Percentiles rank a stretch among this genome's conserved stretches.
Evolutionary conservation across 1,140 invertebrate species (phyloP).

Genomic region (Mercenaria mercenaria): DNA sequence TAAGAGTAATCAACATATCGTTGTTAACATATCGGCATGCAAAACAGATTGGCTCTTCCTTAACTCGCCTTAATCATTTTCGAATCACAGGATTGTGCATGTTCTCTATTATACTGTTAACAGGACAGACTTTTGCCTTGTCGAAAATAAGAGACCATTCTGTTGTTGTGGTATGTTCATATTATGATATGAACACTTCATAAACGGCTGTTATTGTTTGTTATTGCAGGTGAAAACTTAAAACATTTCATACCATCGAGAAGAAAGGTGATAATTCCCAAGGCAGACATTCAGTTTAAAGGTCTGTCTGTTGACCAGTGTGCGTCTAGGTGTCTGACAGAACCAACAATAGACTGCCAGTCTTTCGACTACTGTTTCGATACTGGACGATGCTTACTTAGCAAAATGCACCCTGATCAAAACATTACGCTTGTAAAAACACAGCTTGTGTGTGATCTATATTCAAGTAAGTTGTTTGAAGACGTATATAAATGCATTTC

Average conservation of each 20-base stretch:
- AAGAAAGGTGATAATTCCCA: slow-evolving; percentile 8
- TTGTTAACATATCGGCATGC: too few species aligned
- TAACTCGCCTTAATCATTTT: too few species aligned
- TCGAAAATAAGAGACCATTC: too few species aligned
- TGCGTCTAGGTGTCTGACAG: slow-evolving; percentile 53
- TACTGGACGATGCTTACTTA: slow-evolving; percentile 50
- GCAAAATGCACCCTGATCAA: slow-evolving; percentile 39
- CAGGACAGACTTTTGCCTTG: too few species aligned
- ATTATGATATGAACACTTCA: too few species aligned
- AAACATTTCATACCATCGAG: slow-evolving; percentile 38
- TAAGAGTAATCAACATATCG: too few species aligned
- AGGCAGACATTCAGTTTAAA: not conserved
- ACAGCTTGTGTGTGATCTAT: slow-evolving; percentile 45
- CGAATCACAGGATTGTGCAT: too few species aligned
- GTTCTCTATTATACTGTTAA: too few species aligned
- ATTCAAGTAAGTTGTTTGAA: slow-evolving; percentile 51
- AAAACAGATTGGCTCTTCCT: too few species aligned
- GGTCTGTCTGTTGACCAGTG: slow-evolving; percentile 65
- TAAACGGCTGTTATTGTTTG: too few species aligned
- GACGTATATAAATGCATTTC: too few species aligned
- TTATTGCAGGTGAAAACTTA: slow-evolving; percentile 49
- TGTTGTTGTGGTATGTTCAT: too few species aligned
- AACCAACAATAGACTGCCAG: slow-evolving; percentile 59
- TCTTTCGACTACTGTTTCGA: slow-evolving; percentile 65
- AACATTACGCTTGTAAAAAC: not conserved